Percentiles rank a stretch among this genome's conserved stretches.
Conservation (phyloP, 2,113 vertebrate species). For the Grallaria varia region DNA sequence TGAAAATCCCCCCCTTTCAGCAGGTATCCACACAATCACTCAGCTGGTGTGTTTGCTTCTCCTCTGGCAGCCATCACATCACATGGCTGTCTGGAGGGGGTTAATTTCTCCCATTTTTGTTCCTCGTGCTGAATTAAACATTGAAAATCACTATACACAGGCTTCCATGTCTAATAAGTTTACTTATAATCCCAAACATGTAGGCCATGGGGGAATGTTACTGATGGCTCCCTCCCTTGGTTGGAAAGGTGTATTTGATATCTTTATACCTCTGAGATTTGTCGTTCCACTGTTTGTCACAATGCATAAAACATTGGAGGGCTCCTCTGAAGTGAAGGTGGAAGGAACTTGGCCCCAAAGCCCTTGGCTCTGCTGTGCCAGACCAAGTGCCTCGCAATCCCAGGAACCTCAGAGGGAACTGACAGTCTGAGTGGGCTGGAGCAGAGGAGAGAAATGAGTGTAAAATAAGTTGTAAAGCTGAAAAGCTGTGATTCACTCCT, state of each 20-base stretch:
- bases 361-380: background rate
- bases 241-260: background rate
- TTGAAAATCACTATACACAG: background rate
- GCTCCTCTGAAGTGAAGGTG: background rate
- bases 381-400: background rate
- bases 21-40: background rate
- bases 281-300: background rate
- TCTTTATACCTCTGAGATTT: background rate
- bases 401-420: background rate
- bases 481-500: background rate
- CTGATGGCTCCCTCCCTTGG: background rate
- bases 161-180: background rate
- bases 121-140: background rate
- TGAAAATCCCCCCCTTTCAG: conserved; percentile 3
- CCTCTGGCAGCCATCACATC: background rate
- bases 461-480: background rate
- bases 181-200: background rate
- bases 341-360: background rate
- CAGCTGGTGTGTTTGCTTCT: background rate
- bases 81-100: background rate
- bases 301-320: background rate
- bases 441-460: background rate
- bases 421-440: background rate
- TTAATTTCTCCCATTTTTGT: background rate
- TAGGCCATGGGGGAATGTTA: background rate